Conservation (phyloP, 2,113 vertebrate genomes). For the Columbina picui region DNA sequence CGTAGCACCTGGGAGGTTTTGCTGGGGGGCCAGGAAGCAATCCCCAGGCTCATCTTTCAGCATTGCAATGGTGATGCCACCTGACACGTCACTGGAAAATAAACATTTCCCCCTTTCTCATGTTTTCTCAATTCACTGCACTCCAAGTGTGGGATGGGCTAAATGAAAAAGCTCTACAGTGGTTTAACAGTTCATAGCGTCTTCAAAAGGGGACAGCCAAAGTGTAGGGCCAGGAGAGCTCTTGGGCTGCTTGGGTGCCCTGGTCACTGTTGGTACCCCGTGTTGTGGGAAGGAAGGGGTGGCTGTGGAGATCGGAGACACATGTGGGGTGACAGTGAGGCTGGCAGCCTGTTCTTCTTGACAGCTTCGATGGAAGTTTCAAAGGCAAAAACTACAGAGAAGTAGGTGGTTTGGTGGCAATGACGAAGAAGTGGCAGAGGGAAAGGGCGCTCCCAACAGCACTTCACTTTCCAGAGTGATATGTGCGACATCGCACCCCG, state of each 20-base stretch:
- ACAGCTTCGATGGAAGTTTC: neutral
- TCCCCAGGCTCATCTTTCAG: neutral
- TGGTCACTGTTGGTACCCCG: neutral
- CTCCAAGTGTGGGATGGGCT: neutral
- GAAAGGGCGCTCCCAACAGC: neutral
- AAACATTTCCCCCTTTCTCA: neutral
- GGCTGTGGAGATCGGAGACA: neutral
- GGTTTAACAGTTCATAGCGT: neutral
- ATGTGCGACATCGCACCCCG: neutral
- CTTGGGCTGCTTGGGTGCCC: neutral
- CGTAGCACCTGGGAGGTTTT: neutral
- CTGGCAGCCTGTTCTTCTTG: neutral
- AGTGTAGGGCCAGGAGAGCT: neutral
- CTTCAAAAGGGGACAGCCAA: neutral
- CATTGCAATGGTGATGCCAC: rapidly evolving
- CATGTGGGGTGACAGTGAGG: neutral
- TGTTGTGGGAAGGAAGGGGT: neutral
- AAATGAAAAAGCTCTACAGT: neutral
- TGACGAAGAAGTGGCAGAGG: neutral
- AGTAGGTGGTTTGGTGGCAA: neutral
- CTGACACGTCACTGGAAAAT: neutral
- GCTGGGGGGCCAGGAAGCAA: neutral
- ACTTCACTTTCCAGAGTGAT: neutral
- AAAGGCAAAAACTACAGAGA: neutral
- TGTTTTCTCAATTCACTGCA: neutral